Conservation (phyloP, 2,797 vertebrate species). For the Cynodonichthys magdalenae region DNA sequence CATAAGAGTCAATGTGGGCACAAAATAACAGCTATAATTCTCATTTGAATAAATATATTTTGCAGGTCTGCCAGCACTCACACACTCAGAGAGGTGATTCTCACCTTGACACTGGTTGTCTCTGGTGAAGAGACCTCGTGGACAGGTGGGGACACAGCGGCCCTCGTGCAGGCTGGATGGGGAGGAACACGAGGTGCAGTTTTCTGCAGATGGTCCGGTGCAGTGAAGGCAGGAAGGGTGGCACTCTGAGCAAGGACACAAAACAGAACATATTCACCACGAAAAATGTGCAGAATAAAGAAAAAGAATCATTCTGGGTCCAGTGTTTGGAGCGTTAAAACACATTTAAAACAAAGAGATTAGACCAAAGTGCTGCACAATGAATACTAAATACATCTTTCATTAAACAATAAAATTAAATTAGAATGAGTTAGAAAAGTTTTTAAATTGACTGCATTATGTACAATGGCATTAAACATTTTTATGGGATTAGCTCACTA, state of each 20-base stretch:
- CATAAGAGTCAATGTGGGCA: neutral
- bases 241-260: slow-evolving; percentile 80
- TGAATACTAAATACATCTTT: no score
- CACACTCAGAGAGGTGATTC: no score
- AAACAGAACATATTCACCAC: neutral
- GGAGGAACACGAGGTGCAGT: slow-evolving; percentile 83
- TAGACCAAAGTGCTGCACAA: no score
- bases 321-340: no score
- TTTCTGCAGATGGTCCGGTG: slow-evolving; percentile 69
- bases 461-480: no score
- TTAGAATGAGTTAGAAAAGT: no score
- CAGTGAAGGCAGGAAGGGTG: slow-evolving; percentile 86
- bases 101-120: slow-evolving; percentile 82
- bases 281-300: neutral
- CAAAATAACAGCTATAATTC: neutral
- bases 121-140: slow-evolving; percentile 78
- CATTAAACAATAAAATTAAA: no score
- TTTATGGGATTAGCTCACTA: no score
- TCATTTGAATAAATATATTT: neutral
- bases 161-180: slow-evolving; percentile 75
- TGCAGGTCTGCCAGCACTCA: no score
- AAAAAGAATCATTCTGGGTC: neutral
- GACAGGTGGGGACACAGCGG: slow-evolving; percentile 81
- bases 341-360: no score
- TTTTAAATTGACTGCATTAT: no score